Conservation (phyloP, 2,113 vertebrate genomes). For the Paedocypris sp. region DNA sequence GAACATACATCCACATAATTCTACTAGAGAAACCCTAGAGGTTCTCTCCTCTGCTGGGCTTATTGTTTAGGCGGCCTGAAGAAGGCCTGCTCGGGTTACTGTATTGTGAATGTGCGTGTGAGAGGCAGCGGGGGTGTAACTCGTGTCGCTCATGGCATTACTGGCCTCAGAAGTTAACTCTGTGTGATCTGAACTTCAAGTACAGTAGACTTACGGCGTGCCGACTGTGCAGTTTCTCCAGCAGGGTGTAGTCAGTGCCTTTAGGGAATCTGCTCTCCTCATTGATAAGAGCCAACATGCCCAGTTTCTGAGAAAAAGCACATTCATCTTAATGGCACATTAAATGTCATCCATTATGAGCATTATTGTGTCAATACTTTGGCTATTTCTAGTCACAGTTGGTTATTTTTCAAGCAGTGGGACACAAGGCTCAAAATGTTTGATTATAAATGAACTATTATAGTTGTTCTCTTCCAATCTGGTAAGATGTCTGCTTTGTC, state of each 20-base stretch:
- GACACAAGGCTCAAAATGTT: too few relatives aligned
- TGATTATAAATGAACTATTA: too few relatives aligned
- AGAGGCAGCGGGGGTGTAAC: constrained; percentile 7
- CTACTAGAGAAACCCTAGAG: not conserved
- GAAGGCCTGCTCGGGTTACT: constrained; percentile 49
- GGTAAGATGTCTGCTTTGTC: too few relatives aligned
- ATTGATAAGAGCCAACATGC: constrained; percentile 83
- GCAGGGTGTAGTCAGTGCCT: constrained; percentile 84
- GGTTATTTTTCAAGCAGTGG: too few relatives aligned
- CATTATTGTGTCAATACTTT: too few relatives aligned
- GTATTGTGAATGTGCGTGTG: constrained; percentile 36
- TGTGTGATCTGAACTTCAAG: constrained; percentile 2
- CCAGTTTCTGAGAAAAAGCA: constrained; percentile 72
- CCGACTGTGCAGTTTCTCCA: constrained; percentile 85
- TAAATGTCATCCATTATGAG: too few relatives aligned
- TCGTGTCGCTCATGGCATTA: not conserved
- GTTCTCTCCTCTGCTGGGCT: constrained; percentile 28
- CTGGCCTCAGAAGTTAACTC: not conserved
- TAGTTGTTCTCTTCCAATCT: too few relatives aligned
- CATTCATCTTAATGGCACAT: not conserved
- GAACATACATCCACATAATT: not conserved
- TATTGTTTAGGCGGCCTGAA: constrained; percentile 29
- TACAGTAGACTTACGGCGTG: constrained; percentile 72
- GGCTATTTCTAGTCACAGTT: too few relatives aligned
- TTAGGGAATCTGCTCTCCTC: constrained; percentile 90